Conservation (phyloP, 2,113 vertebrate species). For the Petroica traversi region DNA sequence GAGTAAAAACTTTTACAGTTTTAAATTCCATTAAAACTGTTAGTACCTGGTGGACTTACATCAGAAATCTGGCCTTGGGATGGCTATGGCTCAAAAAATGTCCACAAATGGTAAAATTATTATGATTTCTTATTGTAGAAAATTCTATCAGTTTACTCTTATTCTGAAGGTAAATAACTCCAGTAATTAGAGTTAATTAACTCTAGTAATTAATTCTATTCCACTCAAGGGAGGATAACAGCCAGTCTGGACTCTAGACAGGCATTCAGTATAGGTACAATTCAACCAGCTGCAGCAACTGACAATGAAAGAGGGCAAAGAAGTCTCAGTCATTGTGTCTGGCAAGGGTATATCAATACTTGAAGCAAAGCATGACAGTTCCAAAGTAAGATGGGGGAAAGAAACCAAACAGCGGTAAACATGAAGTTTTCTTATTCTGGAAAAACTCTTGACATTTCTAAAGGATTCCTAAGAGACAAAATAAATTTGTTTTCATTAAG, state of each 20-base stretch:
- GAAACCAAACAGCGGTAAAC: background rate
- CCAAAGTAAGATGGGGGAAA: background rate
- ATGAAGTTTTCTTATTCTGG: background rate
- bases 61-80: slow-evolving; percentile 26
- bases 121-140: slow-evolving; percentile 47
- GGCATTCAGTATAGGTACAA: background rate
- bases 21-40: slow-evolving; percentile 1
- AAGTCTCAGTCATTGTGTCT: background rate
- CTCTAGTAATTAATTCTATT: slow-evolving; percentile 23
- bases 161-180: slow-evolving; percentile 26
- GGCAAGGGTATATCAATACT: background rate
- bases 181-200: no score
- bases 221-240: background rate
- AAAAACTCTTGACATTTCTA: background rate
- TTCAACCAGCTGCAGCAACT: background rate
- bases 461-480: background rate
- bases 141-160: slow-evolving; percentile 42
- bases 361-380: background rate
- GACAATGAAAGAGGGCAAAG: background rate
- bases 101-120: slow-evolving; percentile 17
- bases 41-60: background rate
- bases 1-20: background rate
- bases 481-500: background rate
- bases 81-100: slow-evolving; percentile 7
- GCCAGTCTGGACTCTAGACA: background rate